Conservation (phyloP, 2,888 invertebrate species). For the Nemoura dubitans region DNA sequence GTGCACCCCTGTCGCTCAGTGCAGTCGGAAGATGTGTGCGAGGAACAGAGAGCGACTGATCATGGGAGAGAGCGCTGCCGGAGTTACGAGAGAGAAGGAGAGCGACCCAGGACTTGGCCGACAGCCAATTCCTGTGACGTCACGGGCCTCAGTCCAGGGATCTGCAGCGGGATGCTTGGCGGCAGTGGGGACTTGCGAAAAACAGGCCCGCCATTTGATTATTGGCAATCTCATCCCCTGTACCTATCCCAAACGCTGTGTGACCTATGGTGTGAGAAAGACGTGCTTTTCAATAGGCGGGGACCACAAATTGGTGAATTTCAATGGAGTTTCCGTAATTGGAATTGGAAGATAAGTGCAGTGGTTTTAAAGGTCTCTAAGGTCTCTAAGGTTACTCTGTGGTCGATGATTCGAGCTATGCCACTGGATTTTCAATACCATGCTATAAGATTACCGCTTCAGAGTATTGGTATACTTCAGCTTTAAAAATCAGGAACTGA, state of each 20-base stretch:
- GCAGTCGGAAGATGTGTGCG: slow-evolving; percentile 17
- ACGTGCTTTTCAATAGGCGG: no score
- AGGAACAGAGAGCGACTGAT: slow-evolving; percentile 43
- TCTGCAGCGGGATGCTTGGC: slow-evolving; percentile 30
- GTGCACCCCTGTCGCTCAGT: background rate
- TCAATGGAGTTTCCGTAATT: no score
- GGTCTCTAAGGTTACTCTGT: no score
- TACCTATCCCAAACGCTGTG: background rate
- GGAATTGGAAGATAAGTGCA: no score
- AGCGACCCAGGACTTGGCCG: slow-evolving; percentile 19
- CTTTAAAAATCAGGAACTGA: no score
- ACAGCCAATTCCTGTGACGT: slow-evolving; percentile 31
- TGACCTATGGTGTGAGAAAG: no score
- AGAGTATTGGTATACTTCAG: no score
- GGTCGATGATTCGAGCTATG: no score
- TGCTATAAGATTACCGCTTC: no score
- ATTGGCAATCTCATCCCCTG: background rate
- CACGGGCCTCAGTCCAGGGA: slow-evolving; percentile 18
- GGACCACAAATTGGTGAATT: no score
- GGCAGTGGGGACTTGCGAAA: background rate
- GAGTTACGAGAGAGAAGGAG: slow-evolving; percentile 33
- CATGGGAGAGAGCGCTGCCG: slow-evolving; percentile 35
- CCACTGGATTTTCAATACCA: no score
- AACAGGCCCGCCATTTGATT: background rate
- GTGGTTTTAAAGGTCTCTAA: no score